These are phyloP conservation scores for Clarias magur DNA, from an alignment of 2,113 vertebrate genomes.

Conservation along the genomic window DNA sequence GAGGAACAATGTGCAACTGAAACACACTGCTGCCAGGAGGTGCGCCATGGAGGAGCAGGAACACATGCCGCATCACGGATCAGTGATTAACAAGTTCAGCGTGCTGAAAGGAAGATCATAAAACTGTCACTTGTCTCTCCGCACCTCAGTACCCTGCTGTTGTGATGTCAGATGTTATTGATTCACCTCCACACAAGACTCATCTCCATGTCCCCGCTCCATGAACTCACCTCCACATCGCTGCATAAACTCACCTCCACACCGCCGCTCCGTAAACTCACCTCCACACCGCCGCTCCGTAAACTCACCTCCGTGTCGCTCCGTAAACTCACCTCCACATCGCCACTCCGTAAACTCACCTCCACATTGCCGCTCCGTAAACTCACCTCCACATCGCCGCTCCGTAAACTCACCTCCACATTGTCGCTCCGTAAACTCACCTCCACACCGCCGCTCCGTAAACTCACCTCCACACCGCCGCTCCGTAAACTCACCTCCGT, in stretches of 20 bases:
- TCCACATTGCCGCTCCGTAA: too few species aligned
- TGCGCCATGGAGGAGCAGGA: not conserved
- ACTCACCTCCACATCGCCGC: not conserved
- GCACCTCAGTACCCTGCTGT: not conserved
- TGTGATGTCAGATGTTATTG: not conserved
- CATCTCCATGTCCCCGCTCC: not conserved
- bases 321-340: not conserved
- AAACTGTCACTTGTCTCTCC: slow-evolving; percentile 37
- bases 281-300: not conserved
- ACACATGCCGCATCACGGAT: slow-evolving; percentile 4
- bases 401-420: not conserved
- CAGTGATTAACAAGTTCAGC: slow-evolving; percentile 5
- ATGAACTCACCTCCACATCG: not conserved
- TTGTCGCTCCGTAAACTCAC: not conserved
- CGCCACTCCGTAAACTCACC: not conserved
- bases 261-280: not conserved
- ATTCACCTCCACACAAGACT: not conserved
- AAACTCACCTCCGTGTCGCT: not conserved
- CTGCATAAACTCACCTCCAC: not conserved
- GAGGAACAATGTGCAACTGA: slow-evolving; percentile 25
- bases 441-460: not conserved
- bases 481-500: not conserved
- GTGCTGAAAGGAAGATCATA: not conserved
- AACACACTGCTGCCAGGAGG: slow-evolving; percentile 33
- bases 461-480: not conserved